Evolutionary conservation across 2,797 vertebrate genomes (phyloP).

Genomic region (Paratrypauchen microcephalus): DNA sequence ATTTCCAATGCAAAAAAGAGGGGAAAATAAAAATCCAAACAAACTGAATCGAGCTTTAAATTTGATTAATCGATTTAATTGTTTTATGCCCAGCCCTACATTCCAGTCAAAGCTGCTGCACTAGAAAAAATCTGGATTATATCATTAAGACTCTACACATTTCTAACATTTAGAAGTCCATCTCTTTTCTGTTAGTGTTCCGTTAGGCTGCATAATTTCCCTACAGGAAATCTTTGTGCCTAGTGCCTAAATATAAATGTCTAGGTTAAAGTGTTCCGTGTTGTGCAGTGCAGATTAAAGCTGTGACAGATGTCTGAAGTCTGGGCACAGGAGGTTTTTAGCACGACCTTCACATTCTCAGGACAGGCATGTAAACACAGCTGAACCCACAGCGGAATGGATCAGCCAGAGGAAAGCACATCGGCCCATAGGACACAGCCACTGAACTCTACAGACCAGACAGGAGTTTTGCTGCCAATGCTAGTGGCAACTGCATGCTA

Average conservation of each 20-base stretch:
- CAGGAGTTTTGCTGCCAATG: no score
- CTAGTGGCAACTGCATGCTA: no score
- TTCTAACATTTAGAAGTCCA: background rate
- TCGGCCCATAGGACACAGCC: slow-evolving; percentile 4
- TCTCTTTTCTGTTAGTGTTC: background rate
- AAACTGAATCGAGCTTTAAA: no score
- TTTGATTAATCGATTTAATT: no score
- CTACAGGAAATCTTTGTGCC: slow-evolving; percentile 10
- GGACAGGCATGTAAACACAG: slow-evolving; percentile 66
- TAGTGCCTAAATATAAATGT: slow-evolving; percentile 4
- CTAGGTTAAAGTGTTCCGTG: background rate
- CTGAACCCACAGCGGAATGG: slow-evolving; percentile 59
- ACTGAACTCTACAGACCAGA: background rate
- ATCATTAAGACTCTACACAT: no score
- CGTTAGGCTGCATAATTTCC: background rate
- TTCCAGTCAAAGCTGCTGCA: no score
- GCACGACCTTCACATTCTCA: slow-evolving; percentile 38
- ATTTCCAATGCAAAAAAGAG: no score
- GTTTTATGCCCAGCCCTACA: no score
- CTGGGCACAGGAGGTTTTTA: slow-evolving; percentile 45
- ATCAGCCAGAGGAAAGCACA: background rate
- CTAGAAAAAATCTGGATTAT: background rate
- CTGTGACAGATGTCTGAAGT: slow-evolving; percentile 53
- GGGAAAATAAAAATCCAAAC: no score
- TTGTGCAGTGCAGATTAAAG: slow-evolving; percentile 15